Base-by-base conservation (phyloP, 35 echinoderm and acorn worm genomes). In the Lytechinus pictus region DNA sequence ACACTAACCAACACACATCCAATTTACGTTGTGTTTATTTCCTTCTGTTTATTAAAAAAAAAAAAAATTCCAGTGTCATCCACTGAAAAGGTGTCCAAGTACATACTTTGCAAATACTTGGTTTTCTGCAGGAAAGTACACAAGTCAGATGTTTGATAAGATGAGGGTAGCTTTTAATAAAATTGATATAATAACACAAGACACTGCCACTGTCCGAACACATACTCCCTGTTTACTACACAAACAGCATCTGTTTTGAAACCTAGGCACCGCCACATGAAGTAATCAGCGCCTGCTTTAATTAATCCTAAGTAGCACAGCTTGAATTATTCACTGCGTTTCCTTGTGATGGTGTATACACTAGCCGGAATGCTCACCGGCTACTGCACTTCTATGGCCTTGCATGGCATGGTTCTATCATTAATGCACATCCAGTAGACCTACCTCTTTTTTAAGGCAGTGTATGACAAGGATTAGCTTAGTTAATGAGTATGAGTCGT, bases 301-400 rank as follows among this genome's bases (percentile, higher is more conserved):
- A 79, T 79, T 79, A 79, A 79, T 79, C 66, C 66, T 5, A n/a
- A 79, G 66, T 79, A 79, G 66, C 66, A 79, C 66, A 24, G 66
- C 66, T 79, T 79, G 66, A 79, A 79, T 79, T 79, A 79, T 79
- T 79, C 66, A 79, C 66, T 24, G 19, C 66, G 66, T 79, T 79
- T n/a, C 66, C 66, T 24, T 79, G 66, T 24, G n/a, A 6, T 79
- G 66, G 66, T 79, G 66, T 79, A 7, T 24, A 79, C n/a, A 24
- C 66, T 24, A 79, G 16, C 66, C 19, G n/a, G 66, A 16, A 3
- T 24, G 66, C 66, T 24, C 4, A 7, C 2, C 21, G 66, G 66
- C 66, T 79, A 19, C 66, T 79, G 66, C n/a, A 79, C 66, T 79
- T 79, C 66, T 79, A 79, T 79, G 66, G n/a, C 66, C 66, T 79